Conservation (phyloP, 2,113 vertebrate species). For the Burhinus bistriatus region DNA sequence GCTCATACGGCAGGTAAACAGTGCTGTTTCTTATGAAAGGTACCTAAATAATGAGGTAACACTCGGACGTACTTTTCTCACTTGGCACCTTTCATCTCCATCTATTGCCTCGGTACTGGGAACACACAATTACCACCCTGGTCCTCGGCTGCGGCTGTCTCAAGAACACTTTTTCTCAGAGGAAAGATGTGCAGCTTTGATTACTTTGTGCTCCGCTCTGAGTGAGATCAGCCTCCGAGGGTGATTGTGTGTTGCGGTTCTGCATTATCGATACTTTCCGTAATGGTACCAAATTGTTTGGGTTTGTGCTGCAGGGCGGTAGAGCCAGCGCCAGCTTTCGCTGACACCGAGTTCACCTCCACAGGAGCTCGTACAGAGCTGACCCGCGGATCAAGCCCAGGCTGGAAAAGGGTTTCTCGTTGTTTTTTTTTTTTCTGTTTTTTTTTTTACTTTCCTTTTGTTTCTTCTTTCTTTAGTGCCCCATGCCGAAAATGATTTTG, state of each 20-base stretch:
- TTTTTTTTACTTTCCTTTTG: neutral
- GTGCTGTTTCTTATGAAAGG: neutral
- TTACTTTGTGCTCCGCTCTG: neutral
- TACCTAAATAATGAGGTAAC: neutral
- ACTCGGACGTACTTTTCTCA: neutral
- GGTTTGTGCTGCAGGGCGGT: neutral
- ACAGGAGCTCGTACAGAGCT: neutral
- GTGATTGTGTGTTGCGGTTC: fast-evolving
- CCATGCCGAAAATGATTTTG: neutral
- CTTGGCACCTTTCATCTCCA: neutral
- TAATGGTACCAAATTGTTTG: neutral
- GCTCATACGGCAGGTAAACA: neutral
- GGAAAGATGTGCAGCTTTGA: neutral
- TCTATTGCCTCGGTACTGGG: neutral
- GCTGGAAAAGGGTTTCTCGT: neutral
- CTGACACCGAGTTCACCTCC: neutral
- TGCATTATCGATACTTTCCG: fast-evolving
- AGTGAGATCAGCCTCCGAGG: neutral
- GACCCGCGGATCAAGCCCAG: neutral
- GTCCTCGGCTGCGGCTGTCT: neutral
- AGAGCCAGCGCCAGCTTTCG: neutral
- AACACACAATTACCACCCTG: neutral
- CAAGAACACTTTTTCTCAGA: neutral
- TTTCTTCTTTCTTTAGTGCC: neutral
- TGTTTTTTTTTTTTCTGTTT: no score